Percentiles rank a stretch among this genome's conserved stretches.
Evolutionary conservation across 1,140 invertebrate genomes (phyloP).

Genomic region (Pseudomyrmex flavicornis): DNA sequence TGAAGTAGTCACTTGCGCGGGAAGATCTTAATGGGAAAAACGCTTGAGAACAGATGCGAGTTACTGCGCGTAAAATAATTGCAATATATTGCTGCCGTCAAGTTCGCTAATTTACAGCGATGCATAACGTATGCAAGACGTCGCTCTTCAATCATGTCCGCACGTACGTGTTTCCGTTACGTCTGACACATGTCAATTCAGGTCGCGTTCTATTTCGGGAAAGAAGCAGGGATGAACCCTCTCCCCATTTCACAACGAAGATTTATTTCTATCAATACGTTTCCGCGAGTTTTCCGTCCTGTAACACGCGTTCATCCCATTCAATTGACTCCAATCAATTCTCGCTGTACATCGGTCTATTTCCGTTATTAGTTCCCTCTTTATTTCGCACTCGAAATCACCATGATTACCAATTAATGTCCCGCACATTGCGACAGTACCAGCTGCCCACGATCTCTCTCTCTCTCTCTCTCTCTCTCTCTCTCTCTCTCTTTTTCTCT

Average conservation of each 20-base stretch:
- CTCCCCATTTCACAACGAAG: neutral
- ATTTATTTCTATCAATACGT: conserved; percentile 20
- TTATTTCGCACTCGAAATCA: neutral
- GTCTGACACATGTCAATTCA: conserved; percentile 37
- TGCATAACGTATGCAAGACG: conserved; percentile 29
- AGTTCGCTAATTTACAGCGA: conserved; percentile 26
- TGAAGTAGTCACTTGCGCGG: neutral
- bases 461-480: neutral
- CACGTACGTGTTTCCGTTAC: neutral
- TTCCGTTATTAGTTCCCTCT: neutral
- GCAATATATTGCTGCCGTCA: neutral
- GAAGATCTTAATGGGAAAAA: neutral
- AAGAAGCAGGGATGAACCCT: neutral
- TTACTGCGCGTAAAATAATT: conserved; percentile 17
- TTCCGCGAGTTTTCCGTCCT: neutral
- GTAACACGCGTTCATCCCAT: no score
- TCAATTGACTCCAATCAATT: conserved; percentile 37
- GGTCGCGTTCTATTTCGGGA: conserved; percentile 49
- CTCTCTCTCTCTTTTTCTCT: no score
- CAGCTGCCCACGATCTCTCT: neutral
- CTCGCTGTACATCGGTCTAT: neutral
- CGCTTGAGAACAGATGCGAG: neutral
- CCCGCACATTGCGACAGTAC: neutral
- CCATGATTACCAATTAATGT: conserved; percentile 20
- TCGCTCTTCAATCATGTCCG: neutral